These are phyloP conservation scores for Eristalis pertinax DNA, from an alignment of 2,888 invertebrate genomes.

Conservation along the genomic window DNA sequence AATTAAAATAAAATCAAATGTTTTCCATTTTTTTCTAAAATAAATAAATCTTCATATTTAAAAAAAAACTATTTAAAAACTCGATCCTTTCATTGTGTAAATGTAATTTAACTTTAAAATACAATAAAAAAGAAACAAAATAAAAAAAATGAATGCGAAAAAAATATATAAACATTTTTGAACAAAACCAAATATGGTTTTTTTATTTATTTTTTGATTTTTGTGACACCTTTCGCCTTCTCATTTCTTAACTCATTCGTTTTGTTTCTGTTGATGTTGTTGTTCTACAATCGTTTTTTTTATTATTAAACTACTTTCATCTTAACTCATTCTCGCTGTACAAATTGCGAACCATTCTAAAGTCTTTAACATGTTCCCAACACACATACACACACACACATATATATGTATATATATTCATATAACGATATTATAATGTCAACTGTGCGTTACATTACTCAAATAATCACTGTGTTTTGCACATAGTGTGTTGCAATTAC, in stretches of 20 bases:
- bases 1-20: slow-evolving; percentile 25
- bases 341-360: slow-evolving; percentile 26
- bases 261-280: slow-evolving; percentile 19
- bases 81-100: slow-evolving; percentile 26
- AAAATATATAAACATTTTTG: slow-evolving; percentile 73
- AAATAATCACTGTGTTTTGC: neutral
- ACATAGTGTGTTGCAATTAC: neutral
- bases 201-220: slow-evolving; percentile 55
- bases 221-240: slow-evolving; percentile 16
- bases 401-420: neutral
- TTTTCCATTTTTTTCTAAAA: slow-evolving; percentile 41
- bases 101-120: slow-evolving; percentile 32
- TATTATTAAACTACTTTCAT: slow-evolving; percentile 46
- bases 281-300: neutral
- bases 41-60: slow-evolving; percentile 33
- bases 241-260: slow-evolving; percentile 42
- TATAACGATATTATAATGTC: neutral
- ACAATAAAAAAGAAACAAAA: slow-evolving; percentile 19
- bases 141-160: slow-evolving; percentile 60
- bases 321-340: slow-evolving; percentile 70
- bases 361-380: neutral
- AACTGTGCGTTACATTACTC: neutral
- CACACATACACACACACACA: neutral
- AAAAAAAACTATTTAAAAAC: slow-evolving; percentile 15
- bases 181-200: slow-evolving; percentile 48